Base-by-base conservation (phyloP, 2,888 invertebrate species). In the Leucophenga maculata region DNA sequence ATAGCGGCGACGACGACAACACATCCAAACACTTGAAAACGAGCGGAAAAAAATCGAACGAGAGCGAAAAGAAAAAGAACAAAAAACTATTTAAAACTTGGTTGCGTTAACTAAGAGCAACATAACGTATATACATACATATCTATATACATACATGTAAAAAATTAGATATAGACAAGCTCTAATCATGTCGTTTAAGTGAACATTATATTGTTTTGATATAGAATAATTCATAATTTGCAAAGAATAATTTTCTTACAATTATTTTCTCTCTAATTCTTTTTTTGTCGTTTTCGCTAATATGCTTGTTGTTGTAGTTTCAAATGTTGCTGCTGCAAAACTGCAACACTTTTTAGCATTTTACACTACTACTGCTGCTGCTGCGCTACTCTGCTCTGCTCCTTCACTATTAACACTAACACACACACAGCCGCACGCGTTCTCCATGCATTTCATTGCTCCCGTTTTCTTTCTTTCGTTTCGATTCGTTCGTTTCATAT, bases 331-430 rank as follows among this genome's bases (percentile, higher is more conserved):
- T 60, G 60, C 39, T 32, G 1, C 8, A 39, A n/a, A 39, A 39
- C 60, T 39, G 60, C 39, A 60, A 60, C 39, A 60, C 32, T 39
- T 39, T 60, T 60, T 60, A 60, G 16, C 60, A 60, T 60, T 60
- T 60, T 60, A 60, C 60, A 60, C 52, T 52, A 16, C 18, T 16
- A 16, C 48, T 48, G 16, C 11, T 14, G 39, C 39, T 39, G 11
- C 39, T 39, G 39, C 39, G 32, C 32, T 32, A 8, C 32, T 32
- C 32, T 39, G 39, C 39, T 3, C 39, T 39, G 39, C 39, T 39
- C 39, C 9, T 39, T 39, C 39, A 8, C 32, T 32, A 3, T 3
- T 39, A 8, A 9, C 39, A 39, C 39, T 20, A 16, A 52, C 60
- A 60, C n/a, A n/a, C 32, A 60, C 39, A 39, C n/a, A 60, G 39